A percentile compares a stretch with the other conserved stretches of the same genome.
Evolutionary conservation across 2,888 invertebrate genomes (phyloP).

Genomic region (Conomelus anceps): DNA sequence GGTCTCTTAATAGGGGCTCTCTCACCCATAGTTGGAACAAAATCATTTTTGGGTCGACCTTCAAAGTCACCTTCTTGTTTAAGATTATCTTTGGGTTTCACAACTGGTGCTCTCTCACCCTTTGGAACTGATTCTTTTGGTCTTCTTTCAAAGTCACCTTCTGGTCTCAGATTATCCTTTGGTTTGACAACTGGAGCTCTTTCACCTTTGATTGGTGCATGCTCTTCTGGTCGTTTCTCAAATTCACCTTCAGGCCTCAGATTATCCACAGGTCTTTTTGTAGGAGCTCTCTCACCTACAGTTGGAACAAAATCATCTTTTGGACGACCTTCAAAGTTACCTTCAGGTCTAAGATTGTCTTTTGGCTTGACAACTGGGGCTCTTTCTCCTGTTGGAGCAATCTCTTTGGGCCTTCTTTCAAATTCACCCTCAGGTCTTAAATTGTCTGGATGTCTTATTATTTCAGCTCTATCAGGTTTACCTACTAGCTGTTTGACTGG

Average conservation of each 20-base stretch:
- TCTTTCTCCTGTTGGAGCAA: slow-evolving; percentile 46
- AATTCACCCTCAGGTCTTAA: slow-evolving; percentile 44
- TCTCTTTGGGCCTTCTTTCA: slow-evolving; percentile 39
- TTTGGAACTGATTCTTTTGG: slow-evolving; percentile 32
- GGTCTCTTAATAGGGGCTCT: slow-evolving; percentile 45
- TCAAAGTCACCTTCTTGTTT: slow-evolving; percentile 40
- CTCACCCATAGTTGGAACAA: slow-evolving; percentile 41
- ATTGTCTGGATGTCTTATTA: slow-evolving; percentile 44
- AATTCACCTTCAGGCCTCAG: slow-evolving; percentile 38
- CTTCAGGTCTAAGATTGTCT: slow-evolving; percentile 36
- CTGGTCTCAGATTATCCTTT: slow-evolving; percentile 41
- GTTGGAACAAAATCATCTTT: slow-evolving; percentile 42
- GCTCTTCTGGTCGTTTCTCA: slow-evolving; percentile 33
- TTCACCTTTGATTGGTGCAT: slow-evolving; percentile 40
- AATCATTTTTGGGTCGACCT: slow-evolving; percentile 36
- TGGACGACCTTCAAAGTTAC: slow-evolving; percentile 44
- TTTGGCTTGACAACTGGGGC: slow-evolving; percentile 42
- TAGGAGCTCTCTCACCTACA: slow-evolving; percentile 34
- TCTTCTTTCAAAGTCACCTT: slow-evolving; percentile 48
- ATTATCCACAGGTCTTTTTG: slow-evolving; percentile 40
- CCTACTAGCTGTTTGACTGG: slow-evolving; percentile 44
- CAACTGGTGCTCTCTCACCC: slow-evolving; percentile 35
- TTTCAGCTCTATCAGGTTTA: slow-evolving; percentile 49
- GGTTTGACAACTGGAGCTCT: slow-evolving; percentile 37
- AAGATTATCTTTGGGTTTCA: slow-evolving; percentile 41